Base-by-base conservation (phyloP, 2,888 invertebrate genomes). In the Hylaea fasciaria region DNA sequence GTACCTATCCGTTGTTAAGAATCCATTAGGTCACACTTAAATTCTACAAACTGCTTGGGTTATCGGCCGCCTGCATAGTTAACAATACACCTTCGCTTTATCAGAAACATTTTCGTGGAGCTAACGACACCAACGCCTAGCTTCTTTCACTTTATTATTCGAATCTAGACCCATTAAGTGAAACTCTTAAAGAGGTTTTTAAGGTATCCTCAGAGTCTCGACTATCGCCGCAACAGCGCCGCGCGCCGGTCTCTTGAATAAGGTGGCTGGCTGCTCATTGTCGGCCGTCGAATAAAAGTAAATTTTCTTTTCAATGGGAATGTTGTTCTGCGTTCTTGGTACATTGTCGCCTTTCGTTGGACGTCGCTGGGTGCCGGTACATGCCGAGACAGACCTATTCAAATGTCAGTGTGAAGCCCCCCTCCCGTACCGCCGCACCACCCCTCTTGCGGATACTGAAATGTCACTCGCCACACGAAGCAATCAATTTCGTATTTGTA, bases 401-500 rank as follows among this genome's bases (percentile, higher is more conserved):
- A 92, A 91, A 91, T 91, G 92, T 92, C 92, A 91, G 79, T 74
- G 82, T 85, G 88, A 85, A 82, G 80, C 79, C 80, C 77, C 73
- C 76, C 61, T 66, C 71, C 80, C 74, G 68, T 71, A 51, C 71
- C 55, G 68, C 65, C 75, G 77, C 76, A 66, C 71, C 58, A 68
- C 76, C 76, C 73, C 78, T 74, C 72, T 66, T 69, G 80, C 78
- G 77, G 80, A 81, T 84, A 85, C 91, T 89, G 84, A 91, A 91
- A 91, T 91, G 91, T 91, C 91, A 89, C 82, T 89, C 83, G 88
- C 84, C 87, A 87, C 87, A 89, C 89, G 89, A 87, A 85, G 91
- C 88, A 91, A 92, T 92, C 92, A 92, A 91, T 92, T 90, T 91
- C 91, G 85, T 85, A 92, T 92, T 91, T 91, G 92, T 91, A 91